Base-by-base conservation (phyloP, 2,797 vertebrate genomes). In the Ataeniobius toweri region DNA sequence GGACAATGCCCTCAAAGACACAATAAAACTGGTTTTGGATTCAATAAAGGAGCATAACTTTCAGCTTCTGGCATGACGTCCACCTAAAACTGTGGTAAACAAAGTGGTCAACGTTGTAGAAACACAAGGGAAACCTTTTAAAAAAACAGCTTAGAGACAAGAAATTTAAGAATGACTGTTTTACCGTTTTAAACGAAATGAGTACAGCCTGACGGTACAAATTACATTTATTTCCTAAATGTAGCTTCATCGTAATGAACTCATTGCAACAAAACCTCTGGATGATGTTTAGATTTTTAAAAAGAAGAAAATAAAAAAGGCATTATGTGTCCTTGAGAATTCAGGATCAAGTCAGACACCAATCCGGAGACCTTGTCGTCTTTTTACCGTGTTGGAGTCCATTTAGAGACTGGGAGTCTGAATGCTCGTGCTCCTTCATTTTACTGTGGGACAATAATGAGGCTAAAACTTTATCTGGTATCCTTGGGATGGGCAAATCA, bases 301-400 rank as follows among this genome's bases (percentile, higher is more conserved):
- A 85, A 80, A 84, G 46, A 53, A 75, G 55, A 69, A 69, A 26
- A 48, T 26, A 7, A 44, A 5, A 26, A 24, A n/a, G 22, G 22
- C 2, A 3, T 61, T 75, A 5, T 67, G 10, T 41, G 50, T 74
- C 36, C 50, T 59, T 16, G 41, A 63, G 46, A 78, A 70, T 53
- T 69, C 6, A 51, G 9, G 14, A 75, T 82, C 61, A 44, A 79
- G 86, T 74, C 51, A 53, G 53, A 63, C 77, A 61, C 77, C 73
- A 53, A 82, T 83, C 89, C 86, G 89, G 91, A 92, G 88, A 77
- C 81, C 31, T 1, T 44, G 48, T 65, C 18, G 41, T 65, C 50
- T 46, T 26, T 26, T 26, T 69, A 69, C 46, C 12, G 26, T 16
- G 44, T 1, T 14, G 2, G 12, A 39, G 71, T 86, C 80, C 24